Evolutionary conservation across 2,797 vertebrate genomes (phyloP).

Genomic region (Choloepus didactylus): DNA sequence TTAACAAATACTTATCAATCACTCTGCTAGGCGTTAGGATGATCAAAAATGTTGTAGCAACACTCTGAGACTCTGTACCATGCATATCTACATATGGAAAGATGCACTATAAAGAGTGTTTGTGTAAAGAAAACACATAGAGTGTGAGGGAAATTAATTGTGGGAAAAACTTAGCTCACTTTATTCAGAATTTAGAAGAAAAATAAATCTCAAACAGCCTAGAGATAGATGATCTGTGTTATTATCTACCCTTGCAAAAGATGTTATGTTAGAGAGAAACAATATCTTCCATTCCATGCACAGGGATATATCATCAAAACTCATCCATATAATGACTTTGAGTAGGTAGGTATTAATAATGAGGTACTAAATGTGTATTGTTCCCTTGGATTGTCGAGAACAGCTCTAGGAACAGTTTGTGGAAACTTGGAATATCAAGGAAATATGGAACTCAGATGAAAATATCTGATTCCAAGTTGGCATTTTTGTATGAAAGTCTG

Average conservation of each 20-base stretch:
- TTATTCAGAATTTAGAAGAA: conserved; percentile 30
- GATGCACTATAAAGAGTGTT: background rate
- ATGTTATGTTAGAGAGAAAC: background rate
- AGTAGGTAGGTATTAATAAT: background rate
- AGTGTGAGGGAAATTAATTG: background rate
- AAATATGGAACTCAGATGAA: conserved; percentile 7
- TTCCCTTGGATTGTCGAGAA: background rate
- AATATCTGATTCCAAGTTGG: background rate
- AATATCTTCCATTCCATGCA: background rate
- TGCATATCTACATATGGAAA: background rate
- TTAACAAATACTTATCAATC: background rate
- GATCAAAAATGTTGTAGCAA: background rate
- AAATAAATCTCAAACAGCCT: background rate
- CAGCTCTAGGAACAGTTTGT: background rate
- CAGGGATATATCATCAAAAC: background rate
- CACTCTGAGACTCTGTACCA: background rate
- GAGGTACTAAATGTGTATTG: background rate
- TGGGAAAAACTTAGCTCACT: background rate
- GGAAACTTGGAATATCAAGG: conserved; percentile 29
- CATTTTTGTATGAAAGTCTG: background rate
- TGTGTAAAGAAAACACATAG: background rate
- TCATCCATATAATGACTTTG: background rate
- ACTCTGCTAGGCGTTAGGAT: background rate
- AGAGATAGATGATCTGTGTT: background rate
- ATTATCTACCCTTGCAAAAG: conserved; percentile 25